Conservation (phyloP, 2,797 vertebrate genomes). For the Pteropus rufus region DNA sequence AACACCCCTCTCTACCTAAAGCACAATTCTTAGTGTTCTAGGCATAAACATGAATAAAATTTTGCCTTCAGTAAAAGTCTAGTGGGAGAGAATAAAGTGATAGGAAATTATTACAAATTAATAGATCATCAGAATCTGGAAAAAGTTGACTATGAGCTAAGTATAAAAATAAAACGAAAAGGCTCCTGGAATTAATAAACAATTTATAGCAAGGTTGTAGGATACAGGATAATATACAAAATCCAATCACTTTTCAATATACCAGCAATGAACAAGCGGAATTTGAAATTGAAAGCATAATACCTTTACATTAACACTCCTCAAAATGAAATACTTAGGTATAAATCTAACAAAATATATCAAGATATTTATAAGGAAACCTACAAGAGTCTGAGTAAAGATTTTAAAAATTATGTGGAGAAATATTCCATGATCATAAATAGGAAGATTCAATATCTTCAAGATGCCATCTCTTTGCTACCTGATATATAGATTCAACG, state of each 20-base stretch:
- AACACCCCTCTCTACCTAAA: neutral
- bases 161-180: neutral
- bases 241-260: neutral
- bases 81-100: neutral
- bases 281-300: neutral
- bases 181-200: neutral
- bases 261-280: neutral
- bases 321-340: neutral
- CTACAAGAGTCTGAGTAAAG: neutral
- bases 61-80: neutral
- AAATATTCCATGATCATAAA: neutral
- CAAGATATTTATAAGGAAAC: neutral
- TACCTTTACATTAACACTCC: neutral
- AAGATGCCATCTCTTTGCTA: neutral
- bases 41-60: neutral
- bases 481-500: neutral
- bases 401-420: neutral
- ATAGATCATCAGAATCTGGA: neutral
- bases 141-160: neutral
- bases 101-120: neutral
- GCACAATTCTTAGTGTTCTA: neutral
- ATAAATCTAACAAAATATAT: neutral
- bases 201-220: neutral
- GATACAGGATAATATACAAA: neutral
- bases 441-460: neutral